Percentiles rank a stretch among this genome's conserved stretches.
Evolutionary conservation across 2,797 vertebrate genomes (phyloP).

Genomic region (Pseudotriccus pelzelni): DNA sequence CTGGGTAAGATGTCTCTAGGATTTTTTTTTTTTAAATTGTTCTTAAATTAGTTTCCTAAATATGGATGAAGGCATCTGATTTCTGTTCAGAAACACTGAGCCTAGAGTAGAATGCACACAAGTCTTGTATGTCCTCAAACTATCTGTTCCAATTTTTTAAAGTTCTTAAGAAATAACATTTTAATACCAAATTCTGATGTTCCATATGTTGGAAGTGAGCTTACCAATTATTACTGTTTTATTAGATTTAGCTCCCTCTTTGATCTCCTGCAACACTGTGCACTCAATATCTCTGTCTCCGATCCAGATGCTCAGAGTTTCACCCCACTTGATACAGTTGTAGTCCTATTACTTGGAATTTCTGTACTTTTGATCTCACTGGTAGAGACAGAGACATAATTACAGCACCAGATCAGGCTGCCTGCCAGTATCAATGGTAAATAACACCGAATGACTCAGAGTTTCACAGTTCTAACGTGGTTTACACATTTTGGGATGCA

Average conservation of each 20-base stretch:
- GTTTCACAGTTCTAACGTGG: constrained; percentile 62
- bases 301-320: constrained; percentile 59
- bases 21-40: background rate
- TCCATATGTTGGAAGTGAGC: constrained; percentile 60
- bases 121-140: constrained; percentile 44
- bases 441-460: constrained; percentile 64
- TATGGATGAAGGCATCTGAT: constrained; percentile 17
- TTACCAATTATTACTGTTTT: constrained; percentile 66
- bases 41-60: constrained; percentile 32
- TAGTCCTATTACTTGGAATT: constrained; percentile 68
- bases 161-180: constrained; percentile 54
- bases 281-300: constrained; percentile 51
- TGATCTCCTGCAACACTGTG: constrained; percentile 51
- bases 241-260: constrained; percentile 67
- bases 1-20: background rate
- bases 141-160: constrained; percentile 60
- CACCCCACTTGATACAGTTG: constrained; percentile 48
- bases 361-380: constrained; percentile 68
- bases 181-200: constrained; percentile 60
- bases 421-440: constrained; percentile 73
- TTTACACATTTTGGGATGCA: constrained; percentile 64
- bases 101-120: background rate
- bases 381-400: constrained; percentile 70
- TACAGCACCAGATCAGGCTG: constrained; percentile 67
- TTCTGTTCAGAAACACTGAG: constrained; percentile 4